phyloP scores from a whole-genome alignment of 2,797 vertebrate species.

The Botia kubotai region DNA sequence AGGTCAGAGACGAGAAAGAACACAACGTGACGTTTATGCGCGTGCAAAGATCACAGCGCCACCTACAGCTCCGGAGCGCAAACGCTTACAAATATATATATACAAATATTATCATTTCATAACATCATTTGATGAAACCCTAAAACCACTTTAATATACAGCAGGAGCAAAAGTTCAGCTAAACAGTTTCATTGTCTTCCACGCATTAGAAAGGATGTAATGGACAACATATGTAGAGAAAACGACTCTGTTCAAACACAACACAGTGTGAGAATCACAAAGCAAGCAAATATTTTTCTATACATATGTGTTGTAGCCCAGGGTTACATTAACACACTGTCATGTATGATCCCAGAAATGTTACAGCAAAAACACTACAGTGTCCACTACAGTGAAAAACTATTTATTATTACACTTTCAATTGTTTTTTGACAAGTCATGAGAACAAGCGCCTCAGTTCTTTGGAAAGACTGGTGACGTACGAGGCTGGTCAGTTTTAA shows the following conservation, averaged over 20 bases:
- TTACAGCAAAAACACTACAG: too few relatives aligned
- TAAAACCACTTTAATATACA: neutral
- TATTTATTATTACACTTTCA: too few relatives aligned
- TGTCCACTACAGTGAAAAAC: too few relatives aligned
- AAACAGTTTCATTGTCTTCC: neutral
- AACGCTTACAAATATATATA: too few relatives aligned
- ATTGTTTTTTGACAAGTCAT: too few relatives aligned
- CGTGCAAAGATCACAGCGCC: neutral
- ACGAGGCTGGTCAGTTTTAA: neutral
- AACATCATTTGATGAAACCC: too few relatives aligned
- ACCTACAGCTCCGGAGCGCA: neutral
- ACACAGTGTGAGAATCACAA: neutral
- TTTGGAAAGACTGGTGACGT: neutral
- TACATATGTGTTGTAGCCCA: neutral
- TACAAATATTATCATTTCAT: too few relatives aligned
- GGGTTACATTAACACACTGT: neutral
- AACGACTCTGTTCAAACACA: neutral
- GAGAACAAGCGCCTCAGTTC: neutral
- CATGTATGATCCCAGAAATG: too few relatives aligned
- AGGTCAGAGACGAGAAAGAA: constrained; percentile 36
- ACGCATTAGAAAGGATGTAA: neutral
- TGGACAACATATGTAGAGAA: neutral
- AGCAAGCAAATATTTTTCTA: neutral
- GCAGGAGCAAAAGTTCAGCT: neutral
- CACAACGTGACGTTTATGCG: neutral